These are phyloP conservation scores for Cotesia glomerata DNA, from an alignment of 1,140 invertebrate species.

Conservation along the genomic window DNA sequence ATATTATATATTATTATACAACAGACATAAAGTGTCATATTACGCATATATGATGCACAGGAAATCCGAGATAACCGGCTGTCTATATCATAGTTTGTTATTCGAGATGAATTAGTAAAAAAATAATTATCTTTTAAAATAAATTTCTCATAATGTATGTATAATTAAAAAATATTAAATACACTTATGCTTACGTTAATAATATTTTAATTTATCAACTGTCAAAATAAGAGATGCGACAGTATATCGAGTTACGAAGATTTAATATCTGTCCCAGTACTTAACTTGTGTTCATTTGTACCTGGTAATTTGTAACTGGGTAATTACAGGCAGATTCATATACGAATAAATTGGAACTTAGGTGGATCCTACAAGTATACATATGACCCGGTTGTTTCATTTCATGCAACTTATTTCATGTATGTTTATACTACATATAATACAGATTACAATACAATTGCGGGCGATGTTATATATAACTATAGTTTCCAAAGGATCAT, in stretches of 20 bases:
- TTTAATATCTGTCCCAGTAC: conserved; percentile 18
- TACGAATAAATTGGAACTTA: no score
- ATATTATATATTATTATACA: neutral
- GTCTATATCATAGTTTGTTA: neutral
- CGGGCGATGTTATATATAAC: conserved; percentile 37
- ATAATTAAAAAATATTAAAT: no score
- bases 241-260: neutral
- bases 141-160: neutral
- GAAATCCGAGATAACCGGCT: neutral
- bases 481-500: conserved; percentile 45
- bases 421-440: no score
- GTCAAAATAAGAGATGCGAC: neutral
- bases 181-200: no score
- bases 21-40: neutral
- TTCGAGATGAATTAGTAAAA: neutral
- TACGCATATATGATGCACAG: neutral
- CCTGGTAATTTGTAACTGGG: neutral
- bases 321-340: no score
- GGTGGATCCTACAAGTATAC: no score
- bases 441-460: conserved; percentile 29
- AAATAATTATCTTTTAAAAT: neutral
- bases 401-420: conserved; percentile 25
- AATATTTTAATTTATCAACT: neutral
- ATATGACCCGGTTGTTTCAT: no score
- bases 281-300: conserved; percentile 30